phyloP scores from a whole-genome alignment of 2,797 vertebrate genomes.

The Acanthurus leucopareius region DNA sequence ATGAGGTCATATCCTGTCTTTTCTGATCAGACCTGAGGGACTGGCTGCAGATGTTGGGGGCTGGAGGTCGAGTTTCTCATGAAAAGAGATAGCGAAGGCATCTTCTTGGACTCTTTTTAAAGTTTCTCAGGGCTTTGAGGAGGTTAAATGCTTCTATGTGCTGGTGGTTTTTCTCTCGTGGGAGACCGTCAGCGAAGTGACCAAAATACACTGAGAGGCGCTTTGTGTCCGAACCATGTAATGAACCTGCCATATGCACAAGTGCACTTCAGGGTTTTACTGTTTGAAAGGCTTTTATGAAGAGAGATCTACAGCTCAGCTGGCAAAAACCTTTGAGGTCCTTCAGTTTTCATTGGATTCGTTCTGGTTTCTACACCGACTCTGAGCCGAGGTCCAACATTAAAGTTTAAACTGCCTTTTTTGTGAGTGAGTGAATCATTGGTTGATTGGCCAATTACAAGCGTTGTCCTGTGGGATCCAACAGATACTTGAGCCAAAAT shows the following conservation, averaged over 20 bases:
- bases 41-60: slow-evolving; percentile 76
- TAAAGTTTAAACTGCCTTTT: neutral
- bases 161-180: slow-evolving; percentile 53
- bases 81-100: slow-evolving; percentile 69
- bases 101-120: slow-evolving; percentile 33
- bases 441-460: too few relatives aligned
- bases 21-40: slow-evolving; percentile 83
- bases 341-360: neutral
- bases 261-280: slow-evolving; percentile 32
- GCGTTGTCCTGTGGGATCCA: too few relatives aligned
- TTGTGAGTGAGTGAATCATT: neutral
- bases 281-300: slow-evolving; percentile 5
- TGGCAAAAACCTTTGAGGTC: neutral
- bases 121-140: slow-evolving; percentile 77
- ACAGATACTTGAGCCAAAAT: too few relatives aligned
- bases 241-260: slow-evolving; percentile 74
- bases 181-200: slow-evolving; percentile 67
- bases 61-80: slow-evolving; percentile 69
- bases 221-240: slow-evolving; percentile 59
- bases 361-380: neutral
- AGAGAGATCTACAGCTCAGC: neutral
- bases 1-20: slow-evolving; percentile 87
- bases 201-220: slow-evolving; percentile 64
- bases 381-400: neutral
- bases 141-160: slow-evolving; percentile 72